Base-by-base conservation (phyloP, 2,113 vertebrate genomes). In the Girardinichthys multiradiatus region DNA sequence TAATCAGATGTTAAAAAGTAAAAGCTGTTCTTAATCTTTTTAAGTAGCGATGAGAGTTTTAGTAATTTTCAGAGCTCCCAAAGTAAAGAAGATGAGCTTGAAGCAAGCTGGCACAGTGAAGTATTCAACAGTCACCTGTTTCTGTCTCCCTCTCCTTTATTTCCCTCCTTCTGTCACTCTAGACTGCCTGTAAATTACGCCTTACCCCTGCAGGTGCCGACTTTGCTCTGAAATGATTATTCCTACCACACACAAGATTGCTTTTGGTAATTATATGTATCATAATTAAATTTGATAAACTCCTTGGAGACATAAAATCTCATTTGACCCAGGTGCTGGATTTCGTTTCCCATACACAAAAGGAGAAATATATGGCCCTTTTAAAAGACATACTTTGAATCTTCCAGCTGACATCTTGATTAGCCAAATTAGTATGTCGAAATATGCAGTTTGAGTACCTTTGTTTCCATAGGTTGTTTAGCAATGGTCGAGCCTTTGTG, bases 201-300 rank as follows among this genome's bases (percentile, higher is more conserved):
- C 66, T 79, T 79, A 76, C 70, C 85, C 89, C 88, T 90, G 87
- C 89, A 90, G 87, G 89, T 93, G 91, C 86, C 77, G 77, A 64
- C 77, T 37, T 88, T 81, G 83, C 84, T 82, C 82, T 89, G 79
- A 91, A 93, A 94, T 90, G 77, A 92, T 92, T 91, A 90, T 93
- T 92, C 87, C 83, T 85, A 86, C 89, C 91, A 89, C 89, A 90
- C 87, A 85, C 90, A 93, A 93, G 92, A 94, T 94, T 94, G 92
- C 92, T 94, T 94, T 94, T 90, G 88, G 87, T 93, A 93, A 94
- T 94, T 94, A 92, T 90, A 94, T 90, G 91, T 90, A 93, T 93
- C 85, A 87, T 93, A 94, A 93, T 95, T 94, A 93, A 94, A 93
- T 94, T 92, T 93, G 81, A 94, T 89, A 81, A 93, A 92, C 83